Conservation (phyloP, 2,888 invertebrate genomes). For the Thera obeliscata region DNA sequence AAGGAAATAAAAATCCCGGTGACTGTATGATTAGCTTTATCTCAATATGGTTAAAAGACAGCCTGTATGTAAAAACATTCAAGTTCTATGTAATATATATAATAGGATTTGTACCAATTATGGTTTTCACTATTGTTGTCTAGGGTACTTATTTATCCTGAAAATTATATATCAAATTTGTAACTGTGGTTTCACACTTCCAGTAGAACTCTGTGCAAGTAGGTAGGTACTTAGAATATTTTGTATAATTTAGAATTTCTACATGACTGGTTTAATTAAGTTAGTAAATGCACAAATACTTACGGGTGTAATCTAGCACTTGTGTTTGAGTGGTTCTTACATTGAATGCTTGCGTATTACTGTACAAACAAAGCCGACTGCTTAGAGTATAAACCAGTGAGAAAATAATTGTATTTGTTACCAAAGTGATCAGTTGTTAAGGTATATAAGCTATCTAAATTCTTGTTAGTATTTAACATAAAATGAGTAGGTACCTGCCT, state of each 20-base stretch:
- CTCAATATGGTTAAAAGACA: conserved; percentile 26
- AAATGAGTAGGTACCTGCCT: background rate
- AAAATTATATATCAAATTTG: background rate
- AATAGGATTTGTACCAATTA: background rate
- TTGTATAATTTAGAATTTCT: conserved; percentile 50
- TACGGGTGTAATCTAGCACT: conserved; percentile 56
- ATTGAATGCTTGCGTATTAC: conserved; percentile 39
- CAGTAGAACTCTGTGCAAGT: background rate
- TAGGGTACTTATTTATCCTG: no score
- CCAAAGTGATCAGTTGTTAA: conserved; percentile 47
- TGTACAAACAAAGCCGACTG: conserved; percentile 44
- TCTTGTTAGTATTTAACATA: conserved; percentile 16
- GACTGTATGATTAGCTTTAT: conserved; percentile 79
- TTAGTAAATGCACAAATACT: conserved; percentile 73
- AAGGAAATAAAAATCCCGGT: conserved; percentile 92
- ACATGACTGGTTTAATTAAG: conserved; percentile 49
- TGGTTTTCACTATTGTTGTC: no score
- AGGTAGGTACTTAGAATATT: conserved; percentile 30
- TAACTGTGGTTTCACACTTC: background rate
- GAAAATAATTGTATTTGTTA: conserved; percentile 48
- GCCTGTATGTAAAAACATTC: background rate
- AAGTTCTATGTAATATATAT: no score
- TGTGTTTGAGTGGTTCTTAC: conserved; percentile 44
- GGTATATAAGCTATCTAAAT: conserved; percentile 21
- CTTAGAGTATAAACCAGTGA: conserved; percentile 45